A percentile compares a stretch with the other conserved stretches of the same genome.
Conservation (phyloP, 2,888 invertebrate species). For the Polymixis flavicincta region DNA sequence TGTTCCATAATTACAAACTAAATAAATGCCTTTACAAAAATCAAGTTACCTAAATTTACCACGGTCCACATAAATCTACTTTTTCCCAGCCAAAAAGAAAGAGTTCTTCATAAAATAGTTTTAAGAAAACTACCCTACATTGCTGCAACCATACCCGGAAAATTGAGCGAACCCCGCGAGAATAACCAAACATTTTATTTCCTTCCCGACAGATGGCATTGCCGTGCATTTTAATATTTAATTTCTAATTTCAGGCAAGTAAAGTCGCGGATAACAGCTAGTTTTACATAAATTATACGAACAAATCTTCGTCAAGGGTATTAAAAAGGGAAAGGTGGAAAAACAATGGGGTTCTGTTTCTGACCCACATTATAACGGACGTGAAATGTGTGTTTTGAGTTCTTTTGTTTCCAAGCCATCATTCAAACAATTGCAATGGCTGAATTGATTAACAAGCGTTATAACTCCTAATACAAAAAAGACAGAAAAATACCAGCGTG, state of each 20-base stretch:
- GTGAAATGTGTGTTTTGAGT: constrained; percentile 1
- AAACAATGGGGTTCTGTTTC: constrained; percentile 36
- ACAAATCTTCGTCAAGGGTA: constrained; percentile 65
- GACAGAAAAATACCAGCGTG: not conserved
- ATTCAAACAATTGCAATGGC: not conserved
- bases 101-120: constrained; percentile 16
- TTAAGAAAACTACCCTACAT: constrained; percentile 33
- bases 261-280: constrained; percentile 64
- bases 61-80: not conserved
- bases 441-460: not conserved
- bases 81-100: not conserved
- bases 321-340: constrained; percentile 20
- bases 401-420: not conserved
- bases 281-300: constrained; percentile 66
- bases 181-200: constrained; percentile 58
- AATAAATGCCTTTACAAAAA: not conserved
- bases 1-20: not conserved
- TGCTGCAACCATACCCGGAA: constrained; percentile 35
- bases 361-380: constrained; percentile 4
- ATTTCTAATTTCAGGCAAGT: constrained; percentile 65
- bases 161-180: constrained; percentile 54
- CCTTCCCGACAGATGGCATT: constrained; percentile 62
- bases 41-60: not conserved
- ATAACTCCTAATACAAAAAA: not conserved
- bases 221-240: constrained; percentile 63